Conservation (phyloP, 2,888 invertebrate species). For the Nymphalis polychloros region DNA sequence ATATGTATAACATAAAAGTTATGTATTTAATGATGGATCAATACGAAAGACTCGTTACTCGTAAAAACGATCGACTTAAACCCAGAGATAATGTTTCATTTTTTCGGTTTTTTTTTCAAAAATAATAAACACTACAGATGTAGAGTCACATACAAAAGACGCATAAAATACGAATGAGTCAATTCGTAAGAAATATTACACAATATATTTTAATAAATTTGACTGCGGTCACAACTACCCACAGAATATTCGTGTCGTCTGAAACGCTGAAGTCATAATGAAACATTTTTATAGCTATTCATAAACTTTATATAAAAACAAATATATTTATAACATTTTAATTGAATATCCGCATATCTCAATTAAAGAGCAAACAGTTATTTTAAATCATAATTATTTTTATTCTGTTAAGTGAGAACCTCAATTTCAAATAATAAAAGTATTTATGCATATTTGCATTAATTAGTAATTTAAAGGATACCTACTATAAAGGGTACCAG, state of each 20-base stretch:
- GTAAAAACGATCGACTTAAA: too few species aligned
- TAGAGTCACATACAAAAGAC: not conserved
- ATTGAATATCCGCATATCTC: constrained; percentile 5
- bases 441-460: too few species aligned
- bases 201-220: constrained; percentile 16
- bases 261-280: constrained; percentile 30
- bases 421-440: too few species aligned
- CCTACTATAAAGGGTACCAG: too few species aligned
- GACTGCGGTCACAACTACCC: constrained; percentile 20
- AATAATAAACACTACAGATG: not conserved
- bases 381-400: too few species aligned
- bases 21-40: too few species aligned
- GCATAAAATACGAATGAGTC: not conserved
- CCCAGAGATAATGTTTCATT: too few species aligned
- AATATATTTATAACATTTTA: not conserved
- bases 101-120: too few species aligned
- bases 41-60: too few species aligned
- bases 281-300: constrained; percentile 4
- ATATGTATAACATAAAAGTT: too few species aligned
- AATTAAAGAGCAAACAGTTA: not conserved
- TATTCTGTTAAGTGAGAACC: too few species aligned
- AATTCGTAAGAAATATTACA: constrained; percentile 13
- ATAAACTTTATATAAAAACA: constrained; percentile 6
- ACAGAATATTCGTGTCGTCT: constrained; percentile 32
- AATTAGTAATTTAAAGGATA: too few species aligned